Evolutionary conservation across 2,888 invertebrate species (phyloP).

Genomic region (Xylophagus ater): DNA sequence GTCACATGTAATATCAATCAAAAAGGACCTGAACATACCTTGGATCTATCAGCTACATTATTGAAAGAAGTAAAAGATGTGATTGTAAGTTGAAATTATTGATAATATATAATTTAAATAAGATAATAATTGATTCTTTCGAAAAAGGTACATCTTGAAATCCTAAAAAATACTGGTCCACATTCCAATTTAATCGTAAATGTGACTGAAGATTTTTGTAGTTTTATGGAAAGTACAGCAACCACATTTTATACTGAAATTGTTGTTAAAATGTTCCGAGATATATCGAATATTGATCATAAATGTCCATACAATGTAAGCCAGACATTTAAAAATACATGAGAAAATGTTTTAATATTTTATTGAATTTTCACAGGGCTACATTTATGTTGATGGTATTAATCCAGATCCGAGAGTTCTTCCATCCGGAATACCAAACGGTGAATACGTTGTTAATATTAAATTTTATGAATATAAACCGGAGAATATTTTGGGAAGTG

Average conservation of each 20-base stretch:
- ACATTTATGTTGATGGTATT: slow-evolving; percentile 8
- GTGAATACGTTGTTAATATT: slow-evolving; percentile 8
- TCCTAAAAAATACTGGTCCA: slow-evolving; percentile 4
- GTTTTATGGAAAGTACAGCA: slow-evolving; percentile 11
- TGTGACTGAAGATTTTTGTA: slow-evolving; percentile 13
- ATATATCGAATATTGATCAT: slow-evolving; percentile 11
- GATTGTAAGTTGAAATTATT: slow-evolving; percentile 5
- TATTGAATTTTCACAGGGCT: slow-evolving; percentile 4
- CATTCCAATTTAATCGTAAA: slow-evolving; percentile 7
- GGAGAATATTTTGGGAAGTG: slow-evolving; percentile 6
- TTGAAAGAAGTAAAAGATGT: slow-evolving; percentile 9
- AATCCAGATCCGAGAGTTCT: slow-evolving; percentile 11
- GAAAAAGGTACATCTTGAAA: slow-evolving; percentile 5
- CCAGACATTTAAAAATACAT: neutral
- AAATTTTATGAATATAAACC: slow-evolving; percentile 8
- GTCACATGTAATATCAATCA: slow-evolving; percentile 6
- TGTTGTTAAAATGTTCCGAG: slow-evolving; percentile 10
- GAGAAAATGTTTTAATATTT: neutral
- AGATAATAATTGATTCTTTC: neutral
- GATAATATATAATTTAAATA: neutral
- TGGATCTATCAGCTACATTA: slow-evolving; percentile 7
- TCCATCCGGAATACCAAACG: slow-evolving; percentile 6
- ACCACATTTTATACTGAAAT: slow-evolving; percentile 10
- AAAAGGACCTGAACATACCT: neutral
- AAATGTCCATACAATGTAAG: slow-evolving; percentile 11